Evolutionary conservation across 2,888 invertebrate species (phyloP), one percentile per base, ranked within the genome.

Genomic region (Dione juno): DNA sequence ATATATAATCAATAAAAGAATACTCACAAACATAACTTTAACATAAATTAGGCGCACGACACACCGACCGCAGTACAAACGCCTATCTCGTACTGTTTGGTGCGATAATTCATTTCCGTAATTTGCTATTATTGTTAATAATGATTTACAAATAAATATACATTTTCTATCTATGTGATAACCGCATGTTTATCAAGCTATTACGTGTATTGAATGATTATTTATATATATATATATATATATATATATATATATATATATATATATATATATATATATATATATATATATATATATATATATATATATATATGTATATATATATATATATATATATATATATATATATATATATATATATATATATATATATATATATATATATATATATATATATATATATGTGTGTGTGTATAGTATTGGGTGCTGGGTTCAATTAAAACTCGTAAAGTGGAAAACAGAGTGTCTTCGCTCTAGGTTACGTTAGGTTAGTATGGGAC

Each of bases 31-130:
- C 48, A 6, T 13, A 37, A 48, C n/a, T 21, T 21, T 53, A n/a
- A 21, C 37, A 63, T 68, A 63, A 53, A 63, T 68, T 63, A 68
- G 43, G 43, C 40, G 11, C 28, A 53, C 67, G 52, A 61, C 50
- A 52, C 41, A 52, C 43, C 45, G 41, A 63, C 68, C 61, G 63
- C 68, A 68, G 41, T 52, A 61, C 58, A 48, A 67, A 54, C 41
- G 53, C 61, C 53, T 53, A 50, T 67, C 48, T n/a, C 11, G 28
- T 63, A 14, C 40, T 45, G 28, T 68, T 54, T 53, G 16, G 45
- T 59, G 53, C 61, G 6, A 54, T 68, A 68, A 40, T 68, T 68
- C 53, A 68, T 63, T 67, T 58, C 11, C n/a, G 50, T 59, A 58
- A 59, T 66, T 48, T 67, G 48, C 67, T 19, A n/a, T 40, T 37